phyloP scores from a whole-genome alignment of 2,797 vertebrate species.

The Apodemus agrarius region DNA sequence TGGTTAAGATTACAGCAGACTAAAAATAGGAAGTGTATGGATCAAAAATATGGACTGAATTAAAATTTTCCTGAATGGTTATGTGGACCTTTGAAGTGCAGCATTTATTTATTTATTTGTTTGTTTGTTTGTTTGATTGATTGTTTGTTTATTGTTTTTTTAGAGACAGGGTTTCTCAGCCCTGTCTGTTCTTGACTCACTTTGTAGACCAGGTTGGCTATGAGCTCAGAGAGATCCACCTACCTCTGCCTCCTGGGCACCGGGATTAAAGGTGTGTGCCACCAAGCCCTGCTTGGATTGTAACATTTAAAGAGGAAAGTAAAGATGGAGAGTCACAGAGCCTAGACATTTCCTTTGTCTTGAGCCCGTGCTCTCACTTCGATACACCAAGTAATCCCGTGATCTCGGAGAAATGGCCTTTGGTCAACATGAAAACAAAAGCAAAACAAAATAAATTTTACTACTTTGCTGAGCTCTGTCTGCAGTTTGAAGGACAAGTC shows the following conservation, averaged over 20 bases:
- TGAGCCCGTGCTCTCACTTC: not conserved
- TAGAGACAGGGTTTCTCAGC: not conserved
- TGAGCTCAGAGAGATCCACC: too few relatives aligned
- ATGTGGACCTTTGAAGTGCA: not conserved
- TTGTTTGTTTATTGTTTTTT: not conserved
- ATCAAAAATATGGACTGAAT: not conserved
- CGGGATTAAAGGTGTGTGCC: not conserved
- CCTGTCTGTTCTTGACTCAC: not conserved
- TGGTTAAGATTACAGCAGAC: not conserved
- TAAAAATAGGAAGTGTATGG: not conserved
- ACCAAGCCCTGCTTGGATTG: not conserved
- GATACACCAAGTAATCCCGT: not conserved
- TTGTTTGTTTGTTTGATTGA: not conserved
- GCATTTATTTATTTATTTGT: too few relatives aligned
- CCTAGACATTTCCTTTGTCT: not conserved
- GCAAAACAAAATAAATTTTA: not conserved
- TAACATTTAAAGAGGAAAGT: not conserved
- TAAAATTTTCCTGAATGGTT: not conserved
- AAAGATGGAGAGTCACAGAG: not conserved
- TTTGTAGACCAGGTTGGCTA: too few relatives aligned
- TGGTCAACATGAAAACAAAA: not conserved
- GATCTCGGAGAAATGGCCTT: constrained; percentile 18
- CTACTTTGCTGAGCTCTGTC: not conserved
- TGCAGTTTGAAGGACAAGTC: not conserved
- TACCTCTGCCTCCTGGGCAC: not conserved